phyloP scores from a whole-genome alignment of 2,888 invertebrate genomes.

The Cantharis rustica region DNA sequence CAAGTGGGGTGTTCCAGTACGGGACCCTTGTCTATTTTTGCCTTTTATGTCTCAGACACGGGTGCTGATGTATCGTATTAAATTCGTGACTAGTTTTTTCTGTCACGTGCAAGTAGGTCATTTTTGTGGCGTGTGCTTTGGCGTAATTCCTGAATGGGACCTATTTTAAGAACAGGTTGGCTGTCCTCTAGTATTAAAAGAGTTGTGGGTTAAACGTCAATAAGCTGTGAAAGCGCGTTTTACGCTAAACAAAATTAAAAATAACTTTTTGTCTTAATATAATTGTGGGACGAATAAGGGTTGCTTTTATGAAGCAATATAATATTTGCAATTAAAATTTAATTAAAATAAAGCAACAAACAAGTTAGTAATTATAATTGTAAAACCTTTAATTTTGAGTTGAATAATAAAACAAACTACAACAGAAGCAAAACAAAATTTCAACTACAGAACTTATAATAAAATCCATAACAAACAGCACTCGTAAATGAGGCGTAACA shows the following conservation, averaged over 20 bases:
- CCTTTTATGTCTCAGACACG: neutral
- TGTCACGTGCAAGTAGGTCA: neutral
- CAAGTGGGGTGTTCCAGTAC: conserved; percentile 7
- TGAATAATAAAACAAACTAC: conserved; percentile 17
- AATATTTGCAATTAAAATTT: conserved; percentile 3
- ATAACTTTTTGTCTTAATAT: conserved; percentile 1
- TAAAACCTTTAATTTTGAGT: conserved; percentile 14
- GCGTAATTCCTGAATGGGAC: conserved; percentile 15
- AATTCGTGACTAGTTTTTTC: neutral
- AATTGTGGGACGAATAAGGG: neutral
- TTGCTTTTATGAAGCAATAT: neutral
- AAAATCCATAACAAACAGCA: conserved; percentile 27
- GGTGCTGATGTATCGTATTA: neutral
- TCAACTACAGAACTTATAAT: conserved; percentile 17
- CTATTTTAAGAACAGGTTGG: conserved; percentile 4
- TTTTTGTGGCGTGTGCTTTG: neutral
- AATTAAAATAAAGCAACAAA: conserved; percentile 1
- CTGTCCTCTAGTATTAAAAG: neutral
- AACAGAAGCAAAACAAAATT: conserved; percentile 14
- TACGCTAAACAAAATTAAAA: neutral
- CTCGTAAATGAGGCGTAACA: conserved; percentile 28
- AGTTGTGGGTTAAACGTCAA: neutral
- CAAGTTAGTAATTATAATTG: conserved; percentile 3
- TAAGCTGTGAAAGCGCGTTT: neutral
- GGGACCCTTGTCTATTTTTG: conserved; percentile 12